A percentile compares a stretch with the other conserved stretches of the same genome.
phyloP scores from a whole-genome alignment of 1,140 invertebrate species.

The Drosophila albomicans region DNA sequence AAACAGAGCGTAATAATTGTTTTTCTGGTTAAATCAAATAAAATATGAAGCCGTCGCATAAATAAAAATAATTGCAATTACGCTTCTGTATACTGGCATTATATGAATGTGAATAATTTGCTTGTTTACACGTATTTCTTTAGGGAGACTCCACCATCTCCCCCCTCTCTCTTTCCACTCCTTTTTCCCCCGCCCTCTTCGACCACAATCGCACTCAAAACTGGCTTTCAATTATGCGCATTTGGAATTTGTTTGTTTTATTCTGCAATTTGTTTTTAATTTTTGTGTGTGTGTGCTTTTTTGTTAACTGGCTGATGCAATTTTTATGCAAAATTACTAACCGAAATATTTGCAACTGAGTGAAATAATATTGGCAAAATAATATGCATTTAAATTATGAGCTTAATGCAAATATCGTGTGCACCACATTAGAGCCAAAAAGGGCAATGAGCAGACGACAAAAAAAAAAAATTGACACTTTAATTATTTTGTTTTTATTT shows the following conservation, averaged over 20 bases:
- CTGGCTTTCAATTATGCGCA: slow-evolving; percentile 74
- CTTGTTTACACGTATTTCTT: slow-evolving; percentile 48
- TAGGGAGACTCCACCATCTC: background rate
- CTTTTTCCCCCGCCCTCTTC: background rate
- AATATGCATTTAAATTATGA: slow-evolving; percentile 77
- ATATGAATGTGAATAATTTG: slow-evolving; percentile 56
- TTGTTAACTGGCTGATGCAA: slow-evolving; percentile 68
- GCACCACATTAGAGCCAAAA: slow-evolving; percentile 58
- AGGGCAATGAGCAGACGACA: slow-evolving; percentile 62
- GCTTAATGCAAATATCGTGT: slow-evolving; percentile 73
- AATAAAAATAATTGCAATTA: slow-evolving; percentile 79
- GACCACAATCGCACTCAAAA: slow-evolving; percentile 33
- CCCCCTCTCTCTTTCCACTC: background rate
- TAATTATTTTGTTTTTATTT: slow-evolving; percentile 25
- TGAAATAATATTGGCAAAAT: slow-evolving; percentile 29
- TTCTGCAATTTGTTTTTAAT: slow-evolving; percentile 39
- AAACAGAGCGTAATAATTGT: background rate
- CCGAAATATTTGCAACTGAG: slow-evolving; percentile 46
- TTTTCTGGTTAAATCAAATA: slow-evolving; percentile 45
- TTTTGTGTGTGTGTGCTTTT: slow-evolving; percentile 32
- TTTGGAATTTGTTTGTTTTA: slow-evolving; percentile 54
- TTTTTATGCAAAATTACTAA: slow-evolving; percentile 81
- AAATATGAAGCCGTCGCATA: slow-evolving; percentile 56
- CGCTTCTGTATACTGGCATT: slow-evolving; percentile 65
- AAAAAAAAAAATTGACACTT: slow-evolving; percentile 19